Conservation (phyloP, 2,113 vertebrate species). For the Pagrus major region DNA sequence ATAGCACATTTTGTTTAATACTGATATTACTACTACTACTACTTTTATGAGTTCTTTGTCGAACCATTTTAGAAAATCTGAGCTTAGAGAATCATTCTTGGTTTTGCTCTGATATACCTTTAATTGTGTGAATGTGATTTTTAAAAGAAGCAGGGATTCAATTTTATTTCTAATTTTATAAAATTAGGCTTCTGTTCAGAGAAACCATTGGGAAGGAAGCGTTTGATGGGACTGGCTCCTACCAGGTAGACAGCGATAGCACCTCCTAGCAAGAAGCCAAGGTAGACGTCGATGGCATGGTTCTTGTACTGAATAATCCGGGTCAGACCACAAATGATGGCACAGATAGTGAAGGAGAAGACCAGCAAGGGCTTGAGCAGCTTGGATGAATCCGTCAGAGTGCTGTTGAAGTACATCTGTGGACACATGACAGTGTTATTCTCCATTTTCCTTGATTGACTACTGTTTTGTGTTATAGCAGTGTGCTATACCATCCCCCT, state of each 20-base stretch:
- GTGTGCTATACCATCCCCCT: neutral
- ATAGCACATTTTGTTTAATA: neutral
- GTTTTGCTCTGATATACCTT: neutral
- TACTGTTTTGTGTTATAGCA: neutral
- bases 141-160: neutral
- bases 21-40: neutral
- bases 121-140: neutral
- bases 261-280: conserved; percentile 96
- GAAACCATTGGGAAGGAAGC: neutral
- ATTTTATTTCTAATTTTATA: too few species aligned
- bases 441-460: neutral
- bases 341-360: conserved; percentile 96
- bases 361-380: conserved; percentile 97
- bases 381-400: conserved; percentile 96
- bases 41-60: neutral
- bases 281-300: conserved; percentile 96
- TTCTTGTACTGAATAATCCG: conserved; percentile 99
- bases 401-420: conserved; percentile 99
- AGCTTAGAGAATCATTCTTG: neutral
- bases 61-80: neutral
- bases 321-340: conserved; percentile 96
- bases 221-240: conserved; percentile 49
- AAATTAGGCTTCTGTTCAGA: neutral
- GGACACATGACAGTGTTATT: conserved; percentile 59
- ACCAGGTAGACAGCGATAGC: conserved; percentile 97